A percentile compares a stretch with the other conserved stretches of the same genome.
Conservation (phyloP, 2,113 vertebrate genomes). For the Sporophila hypoxantha region DNA sequence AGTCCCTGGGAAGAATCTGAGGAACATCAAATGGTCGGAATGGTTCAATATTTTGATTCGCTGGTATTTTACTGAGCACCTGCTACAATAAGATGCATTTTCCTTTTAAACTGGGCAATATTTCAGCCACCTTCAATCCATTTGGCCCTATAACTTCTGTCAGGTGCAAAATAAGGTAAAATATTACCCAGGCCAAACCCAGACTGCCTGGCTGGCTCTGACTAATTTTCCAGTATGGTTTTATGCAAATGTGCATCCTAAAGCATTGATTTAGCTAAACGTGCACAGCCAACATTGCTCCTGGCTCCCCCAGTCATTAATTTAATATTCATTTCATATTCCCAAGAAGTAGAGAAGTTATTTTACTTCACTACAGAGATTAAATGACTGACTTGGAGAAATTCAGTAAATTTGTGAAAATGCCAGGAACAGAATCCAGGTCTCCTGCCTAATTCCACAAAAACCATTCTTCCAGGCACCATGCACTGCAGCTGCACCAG, state of each 20-base stretch:
- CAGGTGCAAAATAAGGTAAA: conserved; percentile 25
- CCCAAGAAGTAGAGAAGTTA: neutral
- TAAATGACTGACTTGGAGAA: neutral
- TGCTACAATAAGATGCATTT: neutral
- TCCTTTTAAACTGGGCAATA: neutral
- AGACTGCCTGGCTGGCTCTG: neutral
- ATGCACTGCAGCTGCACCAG: neutral
- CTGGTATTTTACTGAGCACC: neutral
- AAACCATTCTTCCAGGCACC: neutral
- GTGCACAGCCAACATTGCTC: neutral
- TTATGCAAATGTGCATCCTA: conserved; percentile 4
- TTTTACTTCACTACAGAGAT: neutral
- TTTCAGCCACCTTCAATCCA: neutral
- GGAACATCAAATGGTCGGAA: neutral
- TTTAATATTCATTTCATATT: conserved; percentile 1
- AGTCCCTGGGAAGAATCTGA: neutral
- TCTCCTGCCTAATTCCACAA: neutral
- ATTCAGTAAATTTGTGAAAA: neutral
- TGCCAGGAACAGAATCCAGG: neutral
- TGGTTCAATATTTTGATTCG: neutral
- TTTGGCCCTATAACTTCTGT: neutral
- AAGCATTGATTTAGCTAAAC: neutral
- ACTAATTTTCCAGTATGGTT: neutral
- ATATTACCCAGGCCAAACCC: neutral
- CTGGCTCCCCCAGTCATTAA: neutral